Percentiles rank a stretch among this genome's conserved stretches.
phyloP scores from a whole-genome alignment of 2,113 vertebrate genomes.

The Echinops telfairi region DNA sequence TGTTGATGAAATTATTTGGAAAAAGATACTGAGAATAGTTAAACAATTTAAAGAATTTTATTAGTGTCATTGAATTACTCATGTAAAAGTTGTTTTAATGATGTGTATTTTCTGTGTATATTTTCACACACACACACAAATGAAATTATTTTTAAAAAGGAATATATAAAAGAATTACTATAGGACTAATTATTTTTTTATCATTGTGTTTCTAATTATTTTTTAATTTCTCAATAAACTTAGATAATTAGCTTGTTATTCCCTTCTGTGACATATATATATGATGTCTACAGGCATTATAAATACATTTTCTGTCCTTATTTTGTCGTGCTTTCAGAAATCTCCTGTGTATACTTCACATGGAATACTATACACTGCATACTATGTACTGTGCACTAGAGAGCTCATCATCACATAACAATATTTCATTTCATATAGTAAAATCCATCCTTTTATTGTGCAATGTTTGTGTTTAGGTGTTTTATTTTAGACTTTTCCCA shows the following conservation, averaged over 20 bases:
- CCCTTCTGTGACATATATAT: background rate
- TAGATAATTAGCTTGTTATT: background rate
- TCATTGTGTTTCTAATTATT: background rate
- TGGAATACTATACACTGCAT: background rate
- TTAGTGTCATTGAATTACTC: background rate
- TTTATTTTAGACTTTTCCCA: background rate
- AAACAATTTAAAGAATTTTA: background rate
- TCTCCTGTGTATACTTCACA: background rate
- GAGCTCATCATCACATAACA: background rate
- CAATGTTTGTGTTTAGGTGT: background rate
- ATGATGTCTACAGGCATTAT: background rate
- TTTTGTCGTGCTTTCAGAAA: background rate
- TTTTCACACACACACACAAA: background rate
- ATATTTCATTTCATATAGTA: background rate
- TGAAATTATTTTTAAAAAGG: background rate
- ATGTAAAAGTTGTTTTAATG: background rate
- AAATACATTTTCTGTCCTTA: background rate
- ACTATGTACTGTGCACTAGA: background rate
- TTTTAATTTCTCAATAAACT: background rate
- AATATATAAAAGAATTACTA: background rate
- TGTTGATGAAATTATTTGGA: background rate
- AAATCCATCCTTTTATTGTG: slow-evolving; percentile 5
- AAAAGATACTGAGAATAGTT: background rate
- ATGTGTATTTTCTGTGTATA: background rate
- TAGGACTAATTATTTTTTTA: background rate